Evolutionary conservation across 1,140 invertebrate genomes (phyloP), one percentile per base, ranked within the genome.

Genomic region (Melipona quadrifasciata): DNA sequence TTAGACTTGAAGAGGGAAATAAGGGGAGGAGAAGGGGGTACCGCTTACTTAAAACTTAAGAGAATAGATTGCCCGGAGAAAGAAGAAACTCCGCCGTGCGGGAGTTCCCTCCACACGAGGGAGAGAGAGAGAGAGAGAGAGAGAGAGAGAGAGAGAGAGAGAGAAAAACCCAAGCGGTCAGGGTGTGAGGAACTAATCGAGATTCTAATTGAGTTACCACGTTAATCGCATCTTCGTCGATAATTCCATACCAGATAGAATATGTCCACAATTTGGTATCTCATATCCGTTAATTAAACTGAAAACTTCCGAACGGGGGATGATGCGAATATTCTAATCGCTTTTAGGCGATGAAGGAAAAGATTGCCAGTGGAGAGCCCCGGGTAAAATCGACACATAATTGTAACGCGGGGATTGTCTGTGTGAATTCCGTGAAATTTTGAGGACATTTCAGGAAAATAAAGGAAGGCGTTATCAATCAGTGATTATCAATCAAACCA

Each of bases 201-300:
- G 80, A 89, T 83, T 88, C 61, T 89, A 89, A 89, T 89, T 89
- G 86, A 85, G 57, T 89, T 85, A 70, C 71, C 78, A 55, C n/a
- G 53, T 67, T 87, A 85, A 85, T 84, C 81, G 67, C 58, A 79
- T 88, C 78, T 65, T 80, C 72, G 67, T 58, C 87, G 87, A 87
- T 88, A 88, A 88, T 75, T 61, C 27, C 58, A 68, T 74, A 53
- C 82, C 53, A 70, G 70, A 80, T 84, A 84, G 83, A 84, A 84
- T 80, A 84, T 84, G 83, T 84, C 78, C 83, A 84, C 83, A 80
- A 84, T 84, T 84, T 84, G 83, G 77, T 80, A 84, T 84, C 83
- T 80, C 83, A 80, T 84, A 84, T 84, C 83, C 83, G 83, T 84
- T 84, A 84, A 84, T 84, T 84, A 84, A 84, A 67, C 68, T 80